A percentile compares a stretch with the other conserved stretches of the same genome.
Evolutionary conservation across 1,140 invertebrate genomes (phyloP).

Genomic region (Drusus annulatus): DNA sequence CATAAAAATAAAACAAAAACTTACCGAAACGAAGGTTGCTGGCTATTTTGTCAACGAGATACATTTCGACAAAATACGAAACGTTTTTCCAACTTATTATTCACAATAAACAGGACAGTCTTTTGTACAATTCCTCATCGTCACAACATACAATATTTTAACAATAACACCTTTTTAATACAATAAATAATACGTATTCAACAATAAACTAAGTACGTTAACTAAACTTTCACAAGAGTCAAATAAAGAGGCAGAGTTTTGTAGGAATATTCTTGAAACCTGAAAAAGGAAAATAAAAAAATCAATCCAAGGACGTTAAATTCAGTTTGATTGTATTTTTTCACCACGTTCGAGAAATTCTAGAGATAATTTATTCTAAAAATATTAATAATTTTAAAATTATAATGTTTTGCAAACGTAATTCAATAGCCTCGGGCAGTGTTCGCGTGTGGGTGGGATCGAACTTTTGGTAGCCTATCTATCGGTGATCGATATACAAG

Average conservation of each 20-base stretch:
- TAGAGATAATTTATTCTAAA: neutral
- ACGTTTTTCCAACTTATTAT: neutral
- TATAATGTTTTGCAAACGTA: neutral
- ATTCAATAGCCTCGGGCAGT: too few relatives aligned
- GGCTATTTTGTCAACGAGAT: conserved; percentile 56
- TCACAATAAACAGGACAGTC: conserved; percentile 5
- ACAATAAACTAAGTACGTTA: neutral
- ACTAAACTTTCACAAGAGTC: conserved; percentile 1
- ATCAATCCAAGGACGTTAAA: neutral
- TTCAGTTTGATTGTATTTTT: conserved; percentile 1
- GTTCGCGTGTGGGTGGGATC: too few relatives aligned
- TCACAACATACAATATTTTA: neutral
- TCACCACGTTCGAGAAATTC: neutral
- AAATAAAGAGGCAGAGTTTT: neutral
- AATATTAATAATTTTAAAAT: neutral
- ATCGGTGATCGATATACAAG: too few relatives aligned
- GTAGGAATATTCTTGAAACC: conserved; percentile 25
- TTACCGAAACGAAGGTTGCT: conserved; percentile 57
- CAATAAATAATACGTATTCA: neutral
- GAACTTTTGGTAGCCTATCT: too few relatives aligned
- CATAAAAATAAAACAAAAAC: conserved; percentile 10
- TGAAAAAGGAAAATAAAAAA: conserved; percentile 23
- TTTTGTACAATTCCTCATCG: conserved; percentile 14
- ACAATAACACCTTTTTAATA: neutral
- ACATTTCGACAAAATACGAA: conserved; percentile 42